Conservation (phyloP, 2,113 vertebrate species). For the Cephalophus harveyi region DNA sequence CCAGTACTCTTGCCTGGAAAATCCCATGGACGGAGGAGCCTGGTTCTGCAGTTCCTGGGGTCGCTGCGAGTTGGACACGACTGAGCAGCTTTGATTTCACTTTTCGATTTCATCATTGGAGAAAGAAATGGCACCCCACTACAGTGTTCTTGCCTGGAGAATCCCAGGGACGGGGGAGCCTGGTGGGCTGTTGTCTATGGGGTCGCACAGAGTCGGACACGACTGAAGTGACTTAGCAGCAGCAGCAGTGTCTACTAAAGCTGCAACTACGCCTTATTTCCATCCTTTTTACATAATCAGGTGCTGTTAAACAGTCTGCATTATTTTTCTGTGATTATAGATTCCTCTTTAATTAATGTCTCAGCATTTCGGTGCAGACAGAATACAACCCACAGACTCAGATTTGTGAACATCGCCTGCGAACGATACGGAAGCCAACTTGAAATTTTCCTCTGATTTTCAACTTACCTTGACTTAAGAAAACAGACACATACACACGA, state of each 20-base stretch:
- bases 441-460: background rate
- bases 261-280: background rate
- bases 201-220: too few relatives aligned
- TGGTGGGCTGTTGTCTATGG: too few relatives aligned
- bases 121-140: too few relatives aligned
- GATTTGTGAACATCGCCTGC: background rate
- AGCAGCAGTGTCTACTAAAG: background rate
- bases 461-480: constrained; percentile 36
- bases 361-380: background rate
- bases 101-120: too few relatives aligned
- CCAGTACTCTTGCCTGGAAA: too few relatives aligned
- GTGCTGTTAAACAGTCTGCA: background rate
- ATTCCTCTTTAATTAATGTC: background rate
- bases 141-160: too few relatives aligned
- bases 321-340: background rate
- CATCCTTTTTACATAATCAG: background rate
- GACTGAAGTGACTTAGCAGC: too few relatives aligned
- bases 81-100: too few relatives aligned
- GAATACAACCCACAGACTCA: background rate
- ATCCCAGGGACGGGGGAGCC: too few relatives aligned
- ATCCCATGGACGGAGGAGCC: too few relatives aligned
- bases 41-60: too few relatives aligned
- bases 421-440: background rate
- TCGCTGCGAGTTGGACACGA: too few relatives aligned
- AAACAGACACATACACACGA: background rate